These are phyloP conservation scores for Bombus soroeensis DNA, from an alignment of 1,140 invertebrate species.

Conservation along the genomic window DNA sequence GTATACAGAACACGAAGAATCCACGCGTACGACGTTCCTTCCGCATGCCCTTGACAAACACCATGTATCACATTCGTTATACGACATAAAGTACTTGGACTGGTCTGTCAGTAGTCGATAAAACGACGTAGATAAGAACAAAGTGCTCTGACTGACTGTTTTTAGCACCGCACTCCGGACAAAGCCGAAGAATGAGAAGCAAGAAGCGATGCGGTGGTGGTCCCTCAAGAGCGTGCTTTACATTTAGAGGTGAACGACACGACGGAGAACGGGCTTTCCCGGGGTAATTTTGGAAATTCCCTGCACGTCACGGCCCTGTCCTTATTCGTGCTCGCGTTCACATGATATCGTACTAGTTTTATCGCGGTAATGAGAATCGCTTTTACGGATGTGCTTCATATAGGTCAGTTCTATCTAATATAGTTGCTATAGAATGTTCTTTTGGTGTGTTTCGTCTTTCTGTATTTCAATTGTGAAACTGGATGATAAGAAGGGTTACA, in stretches of 20 bases:
- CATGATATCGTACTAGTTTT: background rate
- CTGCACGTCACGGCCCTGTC: slow-evolving; percentile 43
- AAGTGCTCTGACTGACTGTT: slow-evolving; percentile 48
- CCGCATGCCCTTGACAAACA: too few relatives aligned
- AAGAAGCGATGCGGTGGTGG: slow-evolving; percentile 26
- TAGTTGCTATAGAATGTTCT: too few relatives aligned
- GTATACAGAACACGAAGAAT: background rate
- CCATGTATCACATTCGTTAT: slow-evolving; percentile 31
- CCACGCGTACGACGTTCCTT: background rate
- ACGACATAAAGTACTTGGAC: slow-evolving; percentile 22
- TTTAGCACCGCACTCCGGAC: slow-evolving; percentile 47
- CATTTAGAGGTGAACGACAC: slow-evolving; percentile 65
- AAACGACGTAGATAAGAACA: slow-evolving; percentile 56
- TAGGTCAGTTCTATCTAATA: slow-evolving; percentile 18
- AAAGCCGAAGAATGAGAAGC: slow-evolving; percentile 18
- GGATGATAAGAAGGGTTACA: too few relatives aligned
- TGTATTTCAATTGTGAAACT: too few relatives aligned
- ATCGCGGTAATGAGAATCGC: too few relatives aligned
- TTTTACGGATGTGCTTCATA: background rate
- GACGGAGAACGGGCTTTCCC: slow-evolving; percentile 21
- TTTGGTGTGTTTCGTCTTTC: background rate
- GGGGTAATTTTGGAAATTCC: slow-evolving; percentile 68
- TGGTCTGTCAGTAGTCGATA: slow-evolving; percentile 52
- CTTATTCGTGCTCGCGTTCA: background rate
- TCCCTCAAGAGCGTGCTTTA: slow-evolving; percentile 30